Evolutionary conservation across 2,113 vertebrate species (phyloP), one percentile per base, ranked within the genome.

Genomic region (Pituophis catenifer): DNA sequence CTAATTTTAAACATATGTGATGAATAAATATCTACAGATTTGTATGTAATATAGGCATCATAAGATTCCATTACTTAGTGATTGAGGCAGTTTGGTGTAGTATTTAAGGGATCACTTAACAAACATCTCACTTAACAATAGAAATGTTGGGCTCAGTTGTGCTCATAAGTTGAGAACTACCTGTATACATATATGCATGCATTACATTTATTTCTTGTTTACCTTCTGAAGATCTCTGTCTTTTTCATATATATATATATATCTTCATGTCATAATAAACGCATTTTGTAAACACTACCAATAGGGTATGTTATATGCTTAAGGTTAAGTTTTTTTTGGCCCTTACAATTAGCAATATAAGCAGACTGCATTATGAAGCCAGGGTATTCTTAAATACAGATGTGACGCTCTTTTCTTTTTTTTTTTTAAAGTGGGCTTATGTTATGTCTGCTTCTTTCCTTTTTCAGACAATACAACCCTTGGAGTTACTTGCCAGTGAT

Each of bases 401-500:
- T 0, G 0, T 24, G 93, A 44, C 92, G 93, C 94, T 94, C 48
- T 29, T 12, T 1, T 65, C 94, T 96, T 94, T 48, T 29, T 12
- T 1, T 65, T 94, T 96, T 94, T 26, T 50, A 0, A 95, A 65
- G 54, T 93, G 94, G 75, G 86, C 88, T 92, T 92, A 93, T 96
- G 91, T 94, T 95, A 94, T 95, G 94, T 90, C 92, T 96, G 92
- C 95, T 93, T 96, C 95, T 94, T 48, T 94, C 92, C 57, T 91
- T 94, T 97, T 94, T 97, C 91, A 93, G 92, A 93, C 15, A 94
- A 81, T 92, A 89, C 85, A 94, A 62, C 86, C 65, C 93, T 97
- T 87, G 92, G 94, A 89, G 96, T 96, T 95, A 94, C 94, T 94
- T 94, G 96, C 93, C 89, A 90, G 90, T 95, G 94, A 96, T 90